Conservation (phyloP, 1,140 invertebrate species). For the Zaprionus taronus region DNA sequence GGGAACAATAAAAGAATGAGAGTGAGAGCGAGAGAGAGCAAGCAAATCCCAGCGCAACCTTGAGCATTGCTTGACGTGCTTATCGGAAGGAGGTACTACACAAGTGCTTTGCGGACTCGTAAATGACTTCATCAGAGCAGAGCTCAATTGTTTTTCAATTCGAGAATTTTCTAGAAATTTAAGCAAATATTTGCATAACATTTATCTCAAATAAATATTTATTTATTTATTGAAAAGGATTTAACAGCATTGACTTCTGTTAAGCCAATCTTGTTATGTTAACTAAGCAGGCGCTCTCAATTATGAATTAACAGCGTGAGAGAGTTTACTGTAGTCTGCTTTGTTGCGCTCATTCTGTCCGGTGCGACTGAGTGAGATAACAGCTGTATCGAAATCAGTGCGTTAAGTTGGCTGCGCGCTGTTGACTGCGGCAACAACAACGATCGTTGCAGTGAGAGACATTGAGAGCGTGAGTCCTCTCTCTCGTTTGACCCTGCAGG, state of each 20-base stretch:
- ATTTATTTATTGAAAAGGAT: neutral
- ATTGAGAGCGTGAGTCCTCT: neutral
- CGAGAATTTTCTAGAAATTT: neutral
- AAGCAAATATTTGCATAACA: neutral
- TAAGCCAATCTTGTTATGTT: neutral
- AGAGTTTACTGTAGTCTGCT: neutral
- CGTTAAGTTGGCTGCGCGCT: neutral
- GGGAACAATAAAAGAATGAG: neutral
- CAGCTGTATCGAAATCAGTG: neutral
- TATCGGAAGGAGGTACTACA: neutral
- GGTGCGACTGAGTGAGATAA: neutral
- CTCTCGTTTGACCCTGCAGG: neutral
- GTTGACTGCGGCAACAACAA: neutral
- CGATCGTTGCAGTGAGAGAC: neutral
- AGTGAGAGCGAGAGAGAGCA: neutral
- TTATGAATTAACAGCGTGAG: neutral
- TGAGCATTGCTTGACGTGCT: constrained; percentile 1
- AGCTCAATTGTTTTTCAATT: neutral
- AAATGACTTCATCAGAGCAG: constrained; percentile 3
- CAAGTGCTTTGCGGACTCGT: neutral
- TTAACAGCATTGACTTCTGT: neutral
- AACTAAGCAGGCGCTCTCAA: neutral
- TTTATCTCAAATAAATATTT: neutral
- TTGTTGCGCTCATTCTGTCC: neutral
- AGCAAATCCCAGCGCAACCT: constrained; percentile 6